Conservation (phyloP, 2,888 invertebrate genomes). For the Cryptus armator region DNA sequence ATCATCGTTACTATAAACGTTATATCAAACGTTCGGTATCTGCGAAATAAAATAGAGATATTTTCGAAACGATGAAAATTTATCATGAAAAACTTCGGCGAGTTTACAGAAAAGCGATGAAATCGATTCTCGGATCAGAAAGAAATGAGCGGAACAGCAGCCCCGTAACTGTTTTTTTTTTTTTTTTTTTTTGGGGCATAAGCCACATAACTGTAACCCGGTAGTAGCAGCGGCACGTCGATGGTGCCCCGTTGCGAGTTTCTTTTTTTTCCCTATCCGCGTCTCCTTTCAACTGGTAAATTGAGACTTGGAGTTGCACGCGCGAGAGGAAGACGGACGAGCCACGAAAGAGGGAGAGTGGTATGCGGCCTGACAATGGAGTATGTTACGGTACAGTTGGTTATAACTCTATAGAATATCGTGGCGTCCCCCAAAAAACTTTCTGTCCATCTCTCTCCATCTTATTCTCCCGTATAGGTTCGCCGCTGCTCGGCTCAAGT, state of each 20-base stretch:
- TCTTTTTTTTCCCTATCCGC: conserved; percentile 42
- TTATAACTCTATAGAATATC: conserved; percentile 33
- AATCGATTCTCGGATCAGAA: conserved; percentile 17
- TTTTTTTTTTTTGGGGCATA: conserved; percentile 44
- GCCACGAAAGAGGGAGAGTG: conserved; percentile 48
- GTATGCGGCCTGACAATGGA: conserved; percentile 62
- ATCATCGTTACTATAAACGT: neutral
- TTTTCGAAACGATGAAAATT: neutral
- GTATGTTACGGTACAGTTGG: conserved; percentile 64
- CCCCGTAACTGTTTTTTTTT: conserved; percentile 41
- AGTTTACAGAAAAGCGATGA: neutral
- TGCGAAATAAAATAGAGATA: neutral
- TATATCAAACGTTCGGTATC: neutral
- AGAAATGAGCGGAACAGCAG: conserved; percentile 21
- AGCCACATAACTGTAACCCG: conserved; percentile 64
- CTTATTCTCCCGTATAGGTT: conserved; percentile 30
- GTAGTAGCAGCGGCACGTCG: conserved; percentile 58
- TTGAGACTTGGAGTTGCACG: neutral
- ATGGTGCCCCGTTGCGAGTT: conserved; percentile 59
- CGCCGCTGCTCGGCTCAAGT: neutral
- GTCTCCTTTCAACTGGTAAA: conserved; percentile 3
- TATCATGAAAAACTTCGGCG: neutral
- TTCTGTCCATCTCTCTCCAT: conserved; percentile 33
- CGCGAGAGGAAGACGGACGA: conserved; percentile 15
- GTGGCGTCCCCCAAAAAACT: conserved; percentile 52